Evolutionary conservation across 37 sponge, comb jelly and placozoan genomes (phyloP).

Genomic region (Dysidea cf. avara): DNA sequence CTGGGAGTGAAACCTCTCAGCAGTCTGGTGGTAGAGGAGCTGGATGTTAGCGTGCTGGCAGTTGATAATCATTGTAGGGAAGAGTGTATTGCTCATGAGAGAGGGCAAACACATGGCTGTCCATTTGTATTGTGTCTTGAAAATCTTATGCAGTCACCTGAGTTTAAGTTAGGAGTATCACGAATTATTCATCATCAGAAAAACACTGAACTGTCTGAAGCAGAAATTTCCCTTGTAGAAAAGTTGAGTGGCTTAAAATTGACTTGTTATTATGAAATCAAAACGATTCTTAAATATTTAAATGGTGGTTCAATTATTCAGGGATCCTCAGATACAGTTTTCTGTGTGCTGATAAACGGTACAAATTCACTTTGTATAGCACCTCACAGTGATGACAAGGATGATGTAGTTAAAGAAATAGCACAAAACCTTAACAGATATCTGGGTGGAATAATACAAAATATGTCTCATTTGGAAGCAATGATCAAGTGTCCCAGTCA

Average conservation of each 20-base stretch:
- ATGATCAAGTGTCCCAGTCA: constrained; percentile 35
- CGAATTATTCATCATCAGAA: constrained; percentile 30
- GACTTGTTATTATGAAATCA: constrained; percentile 1
- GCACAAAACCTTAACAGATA: neutral
- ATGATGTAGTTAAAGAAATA: constrained; percentile 5
- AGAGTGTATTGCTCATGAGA: constrained; percentile 17
- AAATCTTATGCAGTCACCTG: constrained; percentile 1
- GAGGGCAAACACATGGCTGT: constrained; percentile 3
- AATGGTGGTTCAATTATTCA: constrained; percentile 1
- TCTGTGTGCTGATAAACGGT: neutral
- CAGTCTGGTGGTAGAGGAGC: constrained; percentile 25
- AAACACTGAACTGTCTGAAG: neutral
- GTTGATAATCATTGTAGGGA: constrained; percentile 21
- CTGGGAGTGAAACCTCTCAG: constrained; percentile 39
- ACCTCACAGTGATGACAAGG: constrained; percentile 21
- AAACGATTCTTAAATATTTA: constrained; percentile 8
- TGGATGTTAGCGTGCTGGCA: constrained; percentile 9
- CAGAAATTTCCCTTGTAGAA: neutral
- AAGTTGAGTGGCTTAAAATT: neutral
- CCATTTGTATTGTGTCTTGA: neutral
- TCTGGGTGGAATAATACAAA: neutral
- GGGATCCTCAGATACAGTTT: constrained; percentile 1
- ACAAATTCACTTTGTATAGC: constrained; percentile 11
- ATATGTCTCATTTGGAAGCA: constrained; percentile 9
- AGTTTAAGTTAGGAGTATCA: constrained; percentile 22